A percentile compares a stretch with the other conserved stretches of the same genome.
Conservation (phyloP, 2,888 invertebrate genomes). For the Machimus rusticus region DNA sequence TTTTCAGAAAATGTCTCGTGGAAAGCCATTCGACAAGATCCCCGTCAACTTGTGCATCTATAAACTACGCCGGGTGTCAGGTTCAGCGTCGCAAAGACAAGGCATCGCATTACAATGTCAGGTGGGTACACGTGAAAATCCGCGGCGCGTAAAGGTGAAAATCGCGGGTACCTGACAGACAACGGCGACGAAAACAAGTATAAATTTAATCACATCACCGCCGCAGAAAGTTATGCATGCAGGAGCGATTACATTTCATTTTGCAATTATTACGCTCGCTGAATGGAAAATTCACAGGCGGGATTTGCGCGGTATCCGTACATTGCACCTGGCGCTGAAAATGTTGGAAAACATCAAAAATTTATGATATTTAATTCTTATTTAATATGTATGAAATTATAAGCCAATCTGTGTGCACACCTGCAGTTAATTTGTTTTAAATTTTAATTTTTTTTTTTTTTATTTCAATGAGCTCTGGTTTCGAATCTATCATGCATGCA, state of each 20-base stretch:
- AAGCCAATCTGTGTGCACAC: background rate
- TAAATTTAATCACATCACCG: background rate
- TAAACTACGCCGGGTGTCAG: background rate
- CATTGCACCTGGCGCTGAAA: background rate
- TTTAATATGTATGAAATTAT: background rate
- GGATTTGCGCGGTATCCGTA: background rate
- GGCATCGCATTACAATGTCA: constrained; percentile 1
- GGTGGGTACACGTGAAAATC: background rate
- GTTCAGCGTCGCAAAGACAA: background rate
- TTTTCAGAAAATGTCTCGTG: background rate
- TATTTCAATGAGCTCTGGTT: background rate
- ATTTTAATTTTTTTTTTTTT: background rate
- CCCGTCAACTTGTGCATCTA: background rate
- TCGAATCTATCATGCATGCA: no score
- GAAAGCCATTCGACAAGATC: background rate
- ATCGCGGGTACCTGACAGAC: background rate
- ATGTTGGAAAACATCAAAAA: background rate
- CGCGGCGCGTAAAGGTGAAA: background rate
- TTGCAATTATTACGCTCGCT: background rate
- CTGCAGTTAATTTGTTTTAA: background rate
- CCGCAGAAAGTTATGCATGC: background rate
- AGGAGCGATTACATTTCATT: background rate
- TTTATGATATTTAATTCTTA: background rate
- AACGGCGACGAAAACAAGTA: background rate
- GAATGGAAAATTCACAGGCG: background rate